Base-by-base conservation (phyloP, 2,797 vertebrate genomes). In the Gymnothorax javanicus region DNA sequence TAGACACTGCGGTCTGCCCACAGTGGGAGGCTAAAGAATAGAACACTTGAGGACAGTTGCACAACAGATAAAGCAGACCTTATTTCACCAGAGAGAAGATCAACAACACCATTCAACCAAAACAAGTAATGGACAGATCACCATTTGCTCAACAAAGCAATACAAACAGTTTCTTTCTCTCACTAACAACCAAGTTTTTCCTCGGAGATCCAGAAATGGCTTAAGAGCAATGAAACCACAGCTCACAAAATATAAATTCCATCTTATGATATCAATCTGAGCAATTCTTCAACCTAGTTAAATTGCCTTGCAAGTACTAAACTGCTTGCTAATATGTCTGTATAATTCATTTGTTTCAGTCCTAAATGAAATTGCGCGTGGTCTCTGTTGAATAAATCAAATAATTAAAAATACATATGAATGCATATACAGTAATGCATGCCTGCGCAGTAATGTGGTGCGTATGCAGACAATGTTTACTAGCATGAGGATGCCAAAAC, bases 1-100 rank as follows among this genome's bases (percentile, higher is more conserved):
- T 89, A 91, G 85, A 75, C 85, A 86, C 52, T 82, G 84, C 3
- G 12, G 85, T 77, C 71, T 81, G 60, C 23, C 82, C 17, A 90
- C 86, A 83, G 71, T 59, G 20, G 56, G 33, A 69, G n/a, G 82
- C 84, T 79, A 7, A 54, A 60, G 59, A 87, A 86, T 88, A 84
- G 84, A 84, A 62, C 7, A 79, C 3, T 33, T 43, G 27, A 52
- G 43, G 73, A 23, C 3, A 43, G 15, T 50, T 25, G 43, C 4
- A 2, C 15, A 13, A 52, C 73, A 50, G 23, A 6, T n/a, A 69
- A 69, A 52, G 8, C 73, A 77, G 17, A 73, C 25, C 13, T 43
- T 73, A 73, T 73, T 33, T 73, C 69, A 73, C 27, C 25, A 73
- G 27, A n/a, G 69, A 73, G 0, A 73, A 77, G 52, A 77, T 52